Evolutionary conservation across 2,113 vertebrate species (phyloP), one percentile per base, ranked within the genome.

Genomic region (Prinia subflava): DNA sequence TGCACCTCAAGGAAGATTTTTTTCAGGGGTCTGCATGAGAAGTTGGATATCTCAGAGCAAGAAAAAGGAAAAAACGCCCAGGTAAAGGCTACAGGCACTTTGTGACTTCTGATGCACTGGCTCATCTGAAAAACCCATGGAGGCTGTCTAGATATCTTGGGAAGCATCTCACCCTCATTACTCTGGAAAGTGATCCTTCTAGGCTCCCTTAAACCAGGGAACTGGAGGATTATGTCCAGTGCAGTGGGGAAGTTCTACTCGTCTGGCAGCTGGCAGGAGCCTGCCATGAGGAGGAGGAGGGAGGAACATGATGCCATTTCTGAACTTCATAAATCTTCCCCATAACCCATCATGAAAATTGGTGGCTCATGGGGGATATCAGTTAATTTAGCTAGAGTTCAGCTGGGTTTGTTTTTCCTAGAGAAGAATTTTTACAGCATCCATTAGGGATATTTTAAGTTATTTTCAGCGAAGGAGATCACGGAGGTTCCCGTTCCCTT

Each of bases 141-240:
- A 88, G 52, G 52, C 63, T 85, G 22, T 13, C 64, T 63, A 15
- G 79, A 30, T 93, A 12, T 83, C 82, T 49, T 56, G 68, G 64
- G 88, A 90, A 96, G 41, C 79, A 93, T 92, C 88, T 94, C 64
- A 78, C 60, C 68, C 64, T 81, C 60, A 27, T 93, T 93, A 39
- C 31, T 56, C 50, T 83, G 79, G 12, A 81, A 55, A 92, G 16
- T 22, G 78, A 60, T 96, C 79, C 47, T 88, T 81, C 52, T 52
- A 88, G 56, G 81, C 33, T 81, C 41, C 89, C 59, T 94, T 56
- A 81, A 88, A 46, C 13, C 88, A 81, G 50, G 30, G 88, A 81
- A 74, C 55, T 80, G 76, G 33, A 71, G 87, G 90, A 86, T 92
- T 95, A 37, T 78, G 67, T 53, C 80, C 76, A 59, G 28, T 41